Conservation (phyloP, 2,888 invertebrate genomes). For the Caenorhabditis sinica region DNA sequence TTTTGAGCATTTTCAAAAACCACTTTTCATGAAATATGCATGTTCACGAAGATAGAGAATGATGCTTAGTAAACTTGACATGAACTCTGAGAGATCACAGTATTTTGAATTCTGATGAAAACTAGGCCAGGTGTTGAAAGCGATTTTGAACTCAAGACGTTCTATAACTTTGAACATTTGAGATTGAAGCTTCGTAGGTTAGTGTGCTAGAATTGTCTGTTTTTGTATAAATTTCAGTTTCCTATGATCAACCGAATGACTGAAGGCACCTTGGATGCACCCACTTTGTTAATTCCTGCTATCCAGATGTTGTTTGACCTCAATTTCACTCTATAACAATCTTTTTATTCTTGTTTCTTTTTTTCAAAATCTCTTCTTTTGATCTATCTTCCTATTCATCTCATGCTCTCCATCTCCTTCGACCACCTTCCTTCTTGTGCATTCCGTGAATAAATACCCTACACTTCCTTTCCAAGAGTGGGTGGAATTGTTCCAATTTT, state of each 20-base stretch:
- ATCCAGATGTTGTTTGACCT: constrained; percentile 54
- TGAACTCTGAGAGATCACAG: not conserved
- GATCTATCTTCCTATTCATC: constrained; percentile 25
- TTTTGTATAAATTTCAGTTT: not conserved
- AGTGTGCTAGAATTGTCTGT: too few relatives aligned
- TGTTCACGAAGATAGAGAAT: too few relatives aligned
- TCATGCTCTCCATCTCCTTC: not conserved
- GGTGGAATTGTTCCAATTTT: constrained; percentile 11
- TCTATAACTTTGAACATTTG: too few relatives aligned
- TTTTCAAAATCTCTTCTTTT: constrained; percentile 28
- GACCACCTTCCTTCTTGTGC: constrained; percentile 2
- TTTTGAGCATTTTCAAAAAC: too few relatives aligned
- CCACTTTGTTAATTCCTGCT: not conserved
- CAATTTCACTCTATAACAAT: constrained; percentile 9
- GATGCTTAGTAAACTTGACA: not conserved
- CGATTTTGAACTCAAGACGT: too few relatives aligned
- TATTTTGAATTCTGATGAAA: too few relatives aligned
- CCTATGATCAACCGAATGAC: not conserved
- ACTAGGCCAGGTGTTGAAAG: too few relatives aligned
- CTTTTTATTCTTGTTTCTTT: constrained; percentile 2
- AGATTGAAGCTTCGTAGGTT: too few relatives aligned
- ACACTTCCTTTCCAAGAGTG: constrained; percentile 1
- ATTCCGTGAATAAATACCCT: constrained; percentile 7
- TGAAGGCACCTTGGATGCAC: not conserved
- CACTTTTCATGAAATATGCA: too few relatives aligned